phyloP scores from a whole-genome alignment of 2,888 invertebrate species.

The Sialis lutaria region DNA sequence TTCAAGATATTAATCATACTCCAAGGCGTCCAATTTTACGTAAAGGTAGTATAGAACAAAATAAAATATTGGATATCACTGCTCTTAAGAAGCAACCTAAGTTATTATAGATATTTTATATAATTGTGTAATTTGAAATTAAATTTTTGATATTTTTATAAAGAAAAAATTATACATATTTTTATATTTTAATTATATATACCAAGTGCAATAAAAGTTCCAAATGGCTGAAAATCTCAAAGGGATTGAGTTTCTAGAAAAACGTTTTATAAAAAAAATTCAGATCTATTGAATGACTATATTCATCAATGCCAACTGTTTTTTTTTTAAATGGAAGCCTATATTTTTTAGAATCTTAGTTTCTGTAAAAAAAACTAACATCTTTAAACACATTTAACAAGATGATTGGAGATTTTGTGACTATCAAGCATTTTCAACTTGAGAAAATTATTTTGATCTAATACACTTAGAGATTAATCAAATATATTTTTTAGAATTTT shows the following conservation, averaged over 20 bases:
- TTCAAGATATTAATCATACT: not conserved
- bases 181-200: not conserved
- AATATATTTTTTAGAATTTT: no score
- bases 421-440: not conserved
- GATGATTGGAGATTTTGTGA: no score
- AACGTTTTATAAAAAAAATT: no score
- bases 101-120: conserved; percentile 27
- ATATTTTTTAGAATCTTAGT: no score
- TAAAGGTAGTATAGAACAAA: not conserved
- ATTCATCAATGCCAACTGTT: no score
- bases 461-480: not conserved
- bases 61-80: conserved; percentile 46
- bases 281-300: no score
- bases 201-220: no score
- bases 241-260: no score
- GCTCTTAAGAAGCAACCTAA: conserved; percentile 52
- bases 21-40: not conserved
- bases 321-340: no score
- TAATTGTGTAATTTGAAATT: not conserved
- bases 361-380: no score
- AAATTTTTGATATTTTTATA: not conserved
- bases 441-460: not conserved
- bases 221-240: no score
- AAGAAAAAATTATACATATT: not conserved
- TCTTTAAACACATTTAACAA: no score